Conservation (phyloP, 2,797 vertebrate genomes). For the Smutsia temminckii region DNA sequence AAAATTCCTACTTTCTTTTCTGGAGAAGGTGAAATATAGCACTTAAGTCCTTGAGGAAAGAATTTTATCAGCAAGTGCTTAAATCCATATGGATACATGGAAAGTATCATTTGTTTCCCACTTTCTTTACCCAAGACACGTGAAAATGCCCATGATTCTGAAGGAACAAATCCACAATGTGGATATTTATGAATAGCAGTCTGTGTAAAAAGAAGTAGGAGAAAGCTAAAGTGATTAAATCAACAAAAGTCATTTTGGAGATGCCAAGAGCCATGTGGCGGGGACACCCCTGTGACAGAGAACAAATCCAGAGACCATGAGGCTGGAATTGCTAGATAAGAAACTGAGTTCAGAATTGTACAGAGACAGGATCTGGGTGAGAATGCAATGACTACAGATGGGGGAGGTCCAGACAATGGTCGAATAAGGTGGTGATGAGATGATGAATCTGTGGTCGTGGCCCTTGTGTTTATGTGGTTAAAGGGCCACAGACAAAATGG, state of each 20-base stretch:
- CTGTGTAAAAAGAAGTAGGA: not conserved
- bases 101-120: not conserved
- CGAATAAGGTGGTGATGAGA: not conserved
- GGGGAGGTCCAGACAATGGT: not conserved
- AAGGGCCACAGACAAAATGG: not conserved
- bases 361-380: not conserved
- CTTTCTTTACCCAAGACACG: not conserved
- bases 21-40: not conserved
- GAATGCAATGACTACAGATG: not conserved
- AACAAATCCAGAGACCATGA: not conserved
- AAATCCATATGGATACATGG: not conserved
- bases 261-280: not conserved
- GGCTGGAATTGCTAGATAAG: not conserved
- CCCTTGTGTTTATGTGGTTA: rapidly evolving
- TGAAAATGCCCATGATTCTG: not conserved
- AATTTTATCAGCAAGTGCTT: not conserved
- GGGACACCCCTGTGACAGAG: rapidly evolving
- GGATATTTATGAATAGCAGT: not conserved
- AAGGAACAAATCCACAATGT: not conserved
- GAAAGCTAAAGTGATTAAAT: not conserved
- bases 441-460: not conserved
- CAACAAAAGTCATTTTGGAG: not conserved
- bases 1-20: not conserved
- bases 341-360: not conserved
- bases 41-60: not conserved